phyloP scores from a whole-genome alignment of 2,888 invertebrate species.

The Acronicta aceris region DNA sequence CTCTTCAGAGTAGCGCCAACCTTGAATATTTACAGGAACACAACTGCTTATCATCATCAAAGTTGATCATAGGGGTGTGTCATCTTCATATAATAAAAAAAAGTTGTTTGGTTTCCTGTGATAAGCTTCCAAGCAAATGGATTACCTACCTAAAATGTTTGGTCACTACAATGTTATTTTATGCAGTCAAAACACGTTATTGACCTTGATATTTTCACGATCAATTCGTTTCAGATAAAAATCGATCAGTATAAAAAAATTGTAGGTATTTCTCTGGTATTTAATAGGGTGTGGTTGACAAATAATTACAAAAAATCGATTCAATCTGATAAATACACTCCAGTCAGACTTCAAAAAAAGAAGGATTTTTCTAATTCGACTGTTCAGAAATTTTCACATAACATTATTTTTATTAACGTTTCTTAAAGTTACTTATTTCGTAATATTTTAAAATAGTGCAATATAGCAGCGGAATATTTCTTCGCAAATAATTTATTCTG shows the following conservation, averaged over 20 bases:
- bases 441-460: conserved; percentile 30
- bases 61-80: background rate
- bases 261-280: no score
- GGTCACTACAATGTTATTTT: background rate
- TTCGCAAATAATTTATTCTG: conserved; percentile 2
- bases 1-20: conserved; percentile 9
- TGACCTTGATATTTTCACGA: no score
- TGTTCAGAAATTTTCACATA: no score
- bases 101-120: conserved; percentile 1
- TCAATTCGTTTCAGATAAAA: no score
- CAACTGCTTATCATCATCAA: background rate
- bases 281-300: no score
- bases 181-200: background rate
- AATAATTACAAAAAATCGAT: no score
- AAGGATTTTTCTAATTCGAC: no score
- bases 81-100: background rate
- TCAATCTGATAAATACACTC: no score
- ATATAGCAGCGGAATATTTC: background rate
- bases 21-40: conserved; percentile 11
- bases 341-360: no score
- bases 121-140: background rate
- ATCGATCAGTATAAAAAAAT: no score
- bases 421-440: background rate
- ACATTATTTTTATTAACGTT: background rate
- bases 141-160: background rate